phyloP scores from a whole-genome alignment of 2,797 vertebrate genomes.

The Argyrosomus regius region DNA sequence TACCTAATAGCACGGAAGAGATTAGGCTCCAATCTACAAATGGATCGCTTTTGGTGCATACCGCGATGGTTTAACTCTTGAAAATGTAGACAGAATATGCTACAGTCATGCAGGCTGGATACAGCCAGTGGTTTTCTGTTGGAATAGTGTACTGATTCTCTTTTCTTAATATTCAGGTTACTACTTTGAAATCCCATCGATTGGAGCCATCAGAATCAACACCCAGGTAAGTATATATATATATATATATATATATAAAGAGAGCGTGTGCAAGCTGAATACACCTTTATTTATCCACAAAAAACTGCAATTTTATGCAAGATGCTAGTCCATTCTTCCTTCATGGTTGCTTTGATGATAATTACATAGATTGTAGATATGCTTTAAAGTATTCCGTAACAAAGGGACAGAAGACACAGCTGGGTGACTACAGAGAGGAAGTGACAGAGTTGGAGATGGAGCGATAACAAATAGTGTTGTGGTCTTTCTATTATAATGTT shows the following conservation, averaged over 20 bases:
- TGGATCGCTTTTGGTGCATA: constrained; percentile 24
- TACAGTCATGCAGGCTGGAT: not conserved
- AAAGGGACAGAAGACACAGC: constrained; percentile 14
- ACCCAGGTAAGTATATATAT: constrained; percentile 92
- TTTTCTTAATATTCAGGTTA: constrained; percentile 88
- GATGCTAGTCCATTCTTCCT: constrained; percentile 29
- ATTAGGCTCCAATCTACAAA: constrained; percentile 50
- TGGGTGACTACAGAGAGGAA: constrained; percentile 36
- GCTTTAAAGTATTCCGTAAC: constrained; percentile 19
- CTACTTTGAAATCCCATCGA: constrained; percentile 99
- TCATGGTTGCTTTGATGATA: constrained; percentile 58
- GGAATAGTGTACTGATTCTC: constrained; percentile 46
- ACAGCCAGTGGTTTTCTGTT: not conserved
- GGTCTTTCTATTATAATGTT: constrained; percentile 28
- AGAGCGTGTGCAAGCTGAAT: not conserved
- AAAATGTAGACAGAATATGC: constrained; percentile 14
- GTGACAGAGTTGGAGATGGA: constrained; percentile 47
- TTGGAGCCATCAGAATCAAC: constrained; percentile 99
- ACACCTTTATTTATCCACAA: not conserved
- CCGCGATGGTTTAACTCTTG: constrained; percentile 31
- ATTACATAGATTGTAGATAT: constrained; percentile 46
- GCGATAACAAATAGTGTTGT: constrained; percentile 23
- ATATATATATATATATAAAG: too few relatives aligned
- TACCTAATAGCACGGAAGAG: constrained; percentile 48
- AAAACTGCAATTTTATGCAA: constrained; percentile 21